Conservation (phyloP, 2,888 invertebrate genomes). For the Marronus borbonicus region DNA sequence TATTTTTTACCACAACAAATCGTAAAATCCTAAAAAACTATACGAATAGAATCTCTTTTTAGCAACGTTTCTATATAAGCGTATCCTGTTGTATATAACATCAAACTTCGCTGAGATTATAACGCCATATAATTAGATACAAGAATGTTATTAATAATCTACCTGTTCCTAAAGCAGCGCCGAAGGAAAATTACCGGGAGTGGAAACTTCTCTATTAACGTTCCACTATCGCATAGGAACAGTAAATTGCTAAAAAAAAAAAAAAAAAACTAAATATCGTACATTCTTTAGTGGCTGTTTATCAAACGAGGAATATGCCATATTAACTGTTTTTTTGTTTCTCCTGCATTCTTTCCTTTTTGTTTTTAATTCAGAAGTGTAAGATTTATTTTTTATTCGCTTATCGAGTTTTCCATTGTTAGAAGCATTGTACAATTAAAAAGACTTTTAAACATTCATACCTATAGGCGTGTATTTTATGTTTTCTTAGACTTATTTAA, state of each 20-base stretch:
- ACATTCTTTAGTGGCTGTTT: constrained; percentile 28
- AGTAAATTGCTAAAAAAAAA: constrained; percentile 27
- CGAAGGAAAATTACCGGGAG: constrained; percentile 31
- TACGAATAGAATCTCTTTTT: too few relatives aligned
- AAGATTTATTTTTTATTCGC: too few relatives aligned
- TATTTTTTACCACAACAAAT: too few relatives aligned
- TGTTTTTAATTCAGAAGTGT: too few relatives aligned
- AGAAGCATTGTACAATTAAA: too few relatives aligned
- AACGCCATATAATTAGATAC: constrained; percentile 33
- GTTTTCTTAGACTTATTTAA: too few relatives aligned
- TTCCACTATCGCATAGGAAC: constrained; percentile 23
- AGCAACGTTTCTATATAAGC: not conserved
- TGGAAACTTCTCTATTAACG: constrained; percentile 21
- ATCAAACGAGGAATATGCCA: constrained; percentile 22
- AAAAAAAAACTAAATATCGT: constrained; percentile 6
- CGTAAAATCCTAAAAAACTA: too few relatives aligned
- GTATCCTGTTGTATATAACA: not conserved
- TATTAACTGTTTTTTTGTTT: not conserved
- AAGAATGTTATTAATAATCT: constrained; percentile 34
- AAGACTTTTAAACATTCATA: too few relatives aligned
- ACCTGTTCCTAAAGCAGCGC: constrained; percentile 14
- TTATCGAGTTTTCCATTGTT: too few relatives aligned
- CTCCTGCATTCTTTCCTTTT: too few relatives aligned
- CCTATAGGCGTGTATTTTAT: too few relatives aligned
- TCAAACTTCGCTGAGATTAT: constrained; percentile 18